Percentiles rank a stretch among this genome's conserved stretches.
These are phyloP conservation scores for Notodonta dromedarius DNA, from an alignment of 2,888 invertebrate species.

Conservation along the genomic window DNA sequence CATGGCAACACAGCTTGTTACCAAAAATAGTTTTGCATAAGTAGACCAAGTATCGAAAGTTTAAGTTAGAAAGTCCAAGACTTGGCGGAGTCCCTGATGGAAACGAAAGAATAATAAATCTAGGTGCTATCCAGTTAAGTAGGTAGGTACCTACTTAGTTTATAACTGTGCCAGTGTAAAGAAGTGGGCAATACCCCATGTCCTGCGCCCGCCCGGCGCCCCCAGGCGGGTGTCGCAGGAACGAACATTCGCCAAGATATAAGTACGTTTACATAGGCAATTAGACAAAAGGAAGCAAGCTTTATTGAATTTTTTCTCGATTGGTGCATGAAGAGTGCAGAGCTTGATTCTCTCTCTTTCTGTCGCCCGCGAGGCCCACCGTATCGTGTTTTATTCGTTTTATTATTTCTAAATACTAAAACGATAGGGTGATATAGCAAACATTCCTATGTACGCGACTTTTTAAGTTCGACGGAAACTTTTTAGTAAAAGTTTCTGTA, in stretches of 20 bases:
- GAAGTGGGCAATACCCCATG: conserved; percentile 51
- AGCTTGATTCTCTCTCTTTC: conserved; percentile 71
- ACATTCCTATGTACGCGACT: conserved; percentile 14
- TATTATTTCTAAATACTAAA: conserved; percentile 45
- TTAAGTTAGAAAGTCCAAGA: background rate
- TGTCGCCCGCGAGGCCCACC: conserved; percentile 56
- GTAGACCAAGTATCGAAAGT: background rate
- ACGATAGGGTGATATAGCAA: background rate
- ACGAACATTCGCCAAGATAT: conserved; percentile 62
- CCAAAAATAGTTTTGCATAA: conserved; percentile 34
- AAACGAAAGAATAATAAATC: background rate
- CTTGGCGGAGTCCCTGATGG: background rate
- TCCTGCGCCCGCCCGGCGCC: conserved; percentile 26
- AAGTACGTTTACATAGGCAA: conserved; percentile 76
- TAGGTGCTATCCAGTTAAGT: too few relatives aligned
- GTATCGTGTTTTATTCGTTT: conserved; percentile 64
- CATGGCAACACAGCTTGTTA: background rate
- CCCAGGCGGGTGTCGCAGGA: conserved; percentile 48
- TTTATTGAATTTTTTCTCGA: conserved; percentile 82
- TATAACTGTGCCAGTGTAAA: background rate
- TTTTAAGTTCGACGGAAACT: conserved; percentile 40
- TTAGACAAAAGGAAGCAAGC: conserved; percentile 79
- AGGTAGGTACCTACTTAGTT: background rate
- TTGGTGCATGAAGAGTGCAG: conserved; percentile 78
- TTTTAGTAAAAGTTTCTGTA: conserved; percentile 17